Evolutionary conservation across 2,888 invertebrate genomes (phyloP), one percentile per base, ranked within the genome.

Genomic region (Mythimna vitellina): DNA sequence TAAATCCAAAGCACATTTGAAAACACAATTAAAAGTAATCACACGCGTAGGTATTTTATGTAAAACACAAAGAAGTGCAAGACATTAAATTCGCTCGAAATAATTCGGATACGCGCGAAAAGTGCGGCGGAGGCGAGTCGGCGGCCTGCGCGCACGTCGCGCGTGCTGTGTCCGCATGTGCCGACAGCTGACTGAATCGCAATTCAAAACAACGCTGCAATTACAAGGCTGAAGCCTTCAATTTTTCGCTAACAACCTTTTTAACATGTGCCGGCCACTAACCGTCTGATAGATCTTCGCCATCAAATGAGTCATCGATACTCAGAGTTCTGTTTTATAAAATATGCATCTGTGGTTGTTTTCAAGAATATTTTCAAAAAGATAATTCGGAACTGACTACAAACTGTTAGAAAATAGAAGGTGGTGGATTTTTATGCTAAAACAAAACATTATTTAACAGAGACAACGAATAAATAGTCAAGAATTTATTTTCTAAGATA

Each of bases 171-270:
- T 90, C 90, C 90, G 90, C 94, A 92, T 95, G 87, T 92, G 94
- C 93, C 93, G 93, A 93, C 95, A 95, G 95, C 95, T 96, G 94
- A 96, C 96, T 96, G 95, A 94, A 94, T 93, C 92, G 93, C 94
- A 93, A 94, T 94, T 93, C 94, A 93, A 93, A 94, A 94, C 93
- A 93, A 92, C 93, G 89, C 91, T 88, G 91, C 92, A 93, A 94
- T 93, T 93, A 93, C 93, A 90, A 83, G 90, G 89, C 89, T 90
- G 89, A 90, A 84, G 90, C 89, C 89, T 89, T 88, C 86, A 93
- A 92, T 93, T 95, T 94, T 95, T 94, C 90, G 89, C 89, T 91
- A 92, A 92, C 90, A 78, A 88, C 89, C 87, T 92, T 89, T 89
- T 85, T 57, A 58, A 65, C 54, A 51, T 42, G 9, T 51, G 73